Evolutionary conservation across 1,140 invertebrate species (phyloP), one percentile per base, ranked within the genome.

Genomic region (Uloborus diversus): DNA sequence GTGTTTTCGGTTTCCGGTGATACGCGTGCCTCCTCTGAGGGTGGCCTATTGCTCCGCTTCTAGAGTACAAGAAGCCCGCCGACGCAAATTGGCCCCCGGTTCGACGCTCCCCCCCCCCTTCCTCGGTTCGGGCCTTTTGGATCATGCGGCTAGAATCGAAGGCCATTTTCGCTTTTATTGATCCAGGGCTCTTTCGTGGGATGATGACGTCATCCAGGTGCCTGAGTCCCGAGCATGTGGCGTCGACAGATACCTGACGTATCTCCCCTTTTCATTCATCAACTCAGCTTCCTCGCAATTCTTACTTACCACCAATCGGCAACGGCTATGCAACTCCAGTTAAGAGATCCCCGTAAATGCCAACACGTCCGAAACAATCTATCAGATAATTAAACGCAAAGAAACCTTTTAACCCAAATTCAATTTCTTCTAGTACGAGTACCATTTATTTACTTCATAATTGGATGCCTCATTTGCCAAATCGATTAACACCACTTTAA

Each of bases 181-280:
- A 62, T 62, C 59, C 59, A 7, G 56, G 25, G 25, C 56, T 59
- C 56, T 59, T 62, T 62, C 49, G 20, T 53, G 13, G 51, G 33
- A 73, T 73, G 70, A 73, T 73, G 70, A 73, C 70, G 70, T 73
- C 70, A 73, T 33, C 56, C 70, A 73, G 70, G 70, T 73, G 70
- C 56, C 57, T 73, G 70, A 73, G 70, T 23, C 13, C 57, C 17
- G 32, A 51, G 57, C 70, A 73, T 73, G 70, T 73, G 70, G 70
- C 37, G 70, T 62, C 70, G 70, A 73, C 70, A 73, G 70, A 73
- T 73, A 61, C 57, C 57, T 73, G 70, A 73, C 70, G 70, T 25
- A 62, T 62, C 56, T 73, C 56, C 25, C 37, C 65, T 33, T 28
- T 23, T 53, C 23, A 20, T 25, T 42, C 53, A 33, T 35, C 32